Base-by-base conservation (phyloP, 2,113 vertebrate genomes). In the Hypomesus transpacificus region DNA sequence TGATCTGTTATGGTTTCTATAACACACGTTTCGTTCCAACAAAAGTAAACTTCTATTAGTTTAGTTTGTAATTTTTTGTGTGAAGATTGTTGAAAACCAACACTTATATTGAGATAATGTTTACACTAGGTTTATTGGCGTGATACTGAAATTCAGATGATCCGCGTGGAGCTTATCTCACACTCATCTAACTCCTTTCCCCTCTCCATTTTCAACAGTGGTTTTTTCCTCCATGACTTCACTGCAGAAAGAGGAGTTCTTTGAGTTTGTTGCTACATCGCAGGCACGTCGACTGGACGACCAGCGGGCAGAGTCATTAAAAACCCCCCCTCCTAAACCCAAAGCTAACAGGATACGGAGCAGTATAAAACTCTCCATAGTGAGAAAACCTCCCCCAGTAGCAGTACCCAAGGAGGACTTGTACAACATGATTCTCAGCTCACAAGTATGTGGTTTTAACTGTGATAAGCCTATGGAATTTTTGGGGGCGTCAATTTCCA, bases 191-290 rank as follows among this genome's bases (percentile, higher is more conserved):
- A 69, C 63, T 51, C 1, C 66, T 74, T 79, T 14, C 70, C 3
- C 31, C 31, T 39, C 31, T 65, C 54, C 22, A 14, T 61, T 60
- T 17, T 73, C 63, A 53, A 54, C 88, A 94, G 94, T 90, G 62
- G 24, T 91, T 50, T 94, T 95, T 66, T 93, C 92, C 78, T 96
- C 95, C 63, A 90, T 94, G 87, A 94, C 94, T 5, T 95, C 94
- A 0, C 89, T 95, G 72, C 94, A 95, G 87, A 94, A 86, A 14
- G 94, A 96, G 80, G 93, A 93, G 81, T 94, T 96, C 72, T 92
- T 95, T 24, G 93, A 95, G n/a, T 80, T 95, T 56, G 86, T 95
- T 68, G 94, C 92, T 57, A 91, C 88, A 1, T 86, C 92, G 58
- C 94, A 95, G 83, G 93, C 91, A 53, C 92, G 92, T 22, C 92